These are phyloP conservation scores for Indri indri DNA, from an alignment of 2,113 vertebrate species.

Conservation along the genomic window DNA sequence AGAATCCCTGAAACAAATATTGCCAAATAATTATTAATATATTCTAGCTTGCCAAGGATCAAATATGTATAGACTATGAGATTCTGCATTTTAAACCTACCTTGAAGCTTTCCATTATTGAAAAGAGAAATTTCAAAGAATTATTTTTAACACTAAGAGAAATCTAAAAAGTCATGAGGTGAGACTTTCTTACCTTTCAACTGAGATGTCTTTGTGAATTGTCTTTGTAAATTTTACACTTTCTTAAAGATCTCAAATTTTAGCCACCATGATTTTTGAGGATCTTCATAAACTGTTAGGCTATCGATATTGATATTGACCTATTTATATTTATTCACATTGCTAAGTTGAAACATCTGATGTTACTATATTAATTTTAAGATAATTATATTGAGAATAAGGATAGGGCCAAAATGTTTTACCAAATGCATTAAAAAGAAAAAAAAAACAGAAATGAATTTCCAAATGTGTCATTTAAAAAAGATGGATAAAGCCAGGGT, in stretches of 20 bases:
- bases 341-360: neutral
- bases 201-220: neutral
- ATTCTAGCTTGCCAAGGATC: neutral
- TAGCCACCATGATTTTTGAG: neutral
- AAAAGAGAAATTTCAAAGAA: neutral
- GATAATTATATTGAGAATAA: neutral
- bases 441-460: neutral
- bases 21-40: neutral
- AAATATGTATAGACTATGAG: neutral
- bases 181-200: neutral
- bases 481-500: neutral
- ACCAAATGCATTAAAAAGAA: neutral
- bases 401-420: neutral
- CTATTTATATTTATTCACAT: neutral
- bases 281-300: neutral
- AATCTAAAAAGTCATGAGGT: neutral
- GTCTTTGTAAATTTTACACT: neutral
- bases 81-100: neutral
- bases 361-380: conserved; percentile 6
- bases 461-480: neutral
- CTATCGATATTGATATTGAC: neutral
- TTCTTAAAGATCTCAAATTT: neutral
- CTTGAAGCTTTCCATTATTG: neutral
- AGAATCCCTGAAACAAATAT: neutral
- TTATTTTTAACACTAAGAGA: neutral